Base-by-base conservation (phyloP, 2,888 invertebrate genomes). In the Leptopterna dolabrata region DNA sequence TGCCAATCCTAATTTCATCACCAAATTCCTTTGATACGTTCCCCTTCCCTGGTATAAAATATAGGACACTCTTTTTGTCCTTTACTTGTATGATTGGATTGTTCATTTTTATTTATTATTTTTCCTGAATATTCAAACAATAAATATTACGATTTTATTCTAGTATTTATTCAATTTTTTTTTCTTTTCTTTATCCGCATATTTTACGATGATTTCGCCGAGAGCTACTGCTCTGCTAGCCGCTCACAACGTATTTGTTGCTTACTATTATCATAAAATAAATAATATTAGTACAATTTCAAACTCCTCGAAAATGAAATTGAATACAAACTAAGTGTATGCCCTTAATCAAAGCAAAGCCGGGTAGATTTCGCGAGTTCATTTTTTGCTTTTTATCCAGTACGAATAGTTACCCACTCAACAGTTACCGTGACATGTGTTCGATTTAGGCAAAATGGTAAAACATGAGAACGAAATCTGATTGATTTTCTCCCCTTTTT, bases 51-150 rank as follows among this genome's bases (percentile, higher is more conserved):
- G 24, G 73, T 73, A 4, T 19, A 16, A 19, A 70, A 16, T 70
- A 19, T 3, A 30, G 30, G 45, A 45, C 30, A 47, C n/a, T n/a
- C 11, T 73, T 29, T 13, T 73, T 29, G 43, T 76, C 45, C 16
- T 19, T 78, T 43, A 11, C 30, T 19, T 78, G 78, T 51, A 81
- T 81, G 81, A 81, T 81, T 81, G 81, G 81, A 81, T 81, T 81
- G 81, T 81, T 81, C 29, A 29, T 19, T 24, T 29, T 36, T 4
- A 16, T 51, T n/a, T 30, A 73, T 73, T 73, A 36, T 14, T 16
- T 73, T 11, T 11, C 19, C 7, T 11, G 4, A 4, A 73, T 36
- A 36, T 73, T 1, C 36, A 14, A 73, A 36, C 36, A 73, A 73
- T 24, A 29, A 73, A 73, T 30, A 73, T 16, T 14, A 4, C 71